Base-by-base conservation (phyloP, 2,888 invertebrate genomes). In the Apantesis nais region DNA sequence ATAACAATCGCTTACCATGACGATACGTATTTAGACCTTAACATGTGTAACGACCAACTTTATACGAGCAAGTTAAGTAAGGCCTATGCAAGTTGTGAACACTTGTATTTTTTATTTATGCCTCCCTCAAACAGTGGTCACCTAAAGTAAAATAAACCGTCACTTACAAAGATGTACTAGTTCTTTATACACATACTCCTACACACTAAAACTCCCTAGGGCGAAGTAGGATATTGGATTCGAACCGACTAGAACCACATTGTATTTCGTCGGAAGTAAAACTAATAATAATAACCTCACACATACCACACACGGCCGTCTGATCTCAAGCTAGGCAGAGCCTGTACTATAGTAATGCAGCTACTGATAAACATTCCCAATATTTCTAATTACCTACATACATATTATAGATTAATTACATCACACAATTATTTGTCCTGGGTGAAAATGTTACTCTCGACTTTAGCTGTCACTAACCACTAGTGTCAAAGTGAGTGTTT, bases 41-140 rank as follows among this genome's bases (percentile, higher is more conserved):
- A 25, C 58, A 61, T 41, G 16, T 67, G 39, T 52, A 39, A 52
- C 25, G 19, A 29, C 62, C 29, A 68, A 68, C 52, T 68, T 67
- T 62, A 68, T 52, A 62, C 48, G 52, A 62, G 37, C 62, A 62
- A 68, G 31, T 67, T 67, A 61, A 31, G 62, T 62, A 61, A 65
- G 66, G 72, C 68, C 72, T 48, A 71, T 72, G 80, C 69, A 79
- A 72, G 64, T 62, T 63, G 52, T 41, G 66, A 60, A 65, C 64
- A 67, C 63, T 19, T 79, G 72, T 70, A 79, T 82, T 79, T 79
- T 82, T 74, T 77, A 58, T 58, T 81, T 61, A 67, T 22, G 61
- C 69, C 37, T 29, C 39, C 63, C 58, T 8, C 52, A 22, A 41
- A 37, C 9, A 14, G 37, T 12, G n/a, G 58, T 65, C 65, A 65